Conservation (phyloP, 2,113 vertebrate genomes). For the Opisthocomus hoazin region DNA sequence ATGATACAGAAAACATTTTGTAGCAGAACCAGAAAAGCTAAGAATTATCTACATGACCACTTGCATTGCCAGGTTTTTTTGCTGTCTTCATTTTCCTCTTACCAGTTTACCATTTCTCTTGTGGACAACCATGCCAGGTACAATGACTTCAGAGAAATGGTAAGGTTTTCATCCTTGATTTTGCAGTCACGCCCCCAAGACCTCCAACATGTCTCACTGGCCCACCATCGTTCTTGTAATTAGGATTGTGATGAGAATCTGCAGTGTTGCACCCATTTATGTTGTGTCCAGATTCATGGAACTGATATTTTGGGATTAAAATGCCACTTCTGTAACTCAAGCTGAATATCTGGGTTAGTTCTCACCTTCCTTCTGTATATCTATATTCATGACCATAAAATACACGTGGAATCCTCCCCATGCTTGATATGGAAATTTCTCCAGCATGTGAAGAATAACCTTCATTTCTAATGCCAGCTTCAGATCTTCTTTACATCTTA, state of each 20-base stretch:
- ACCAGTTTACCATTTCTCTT: neutral
- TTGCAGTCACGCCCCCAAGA: neutral
- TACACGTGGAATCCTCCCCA: neutral
- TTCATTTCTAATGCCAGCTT: neutral
- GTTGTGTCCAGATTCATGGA: neutral
- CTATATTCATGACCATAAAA: neutral
- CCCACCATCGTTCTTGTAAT: neutral
- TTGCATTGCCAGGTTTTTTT: neutral
- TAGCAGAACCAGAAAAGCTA: neutral
- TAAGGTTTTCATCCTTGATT: neutral
- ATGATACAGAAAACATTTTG: neutral
- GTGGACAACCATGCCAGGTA: neutral
- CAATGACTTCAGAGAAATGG: neutral
- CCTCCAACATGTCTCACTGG: neutral
- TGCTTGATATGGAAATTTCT: neutral
- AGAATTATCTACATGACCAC: neutral
- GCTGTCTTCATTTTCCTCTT: neutral
- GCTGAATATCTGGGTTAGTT: neutral
- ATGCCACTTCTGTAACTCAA: neutral
- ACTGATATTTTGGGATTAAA: neutral
- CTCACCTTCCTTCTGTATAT: neutral
- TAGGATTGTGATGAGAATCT: neutral
- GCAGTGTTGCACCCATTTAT: neutral
- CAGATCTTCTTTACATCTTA: neutral
- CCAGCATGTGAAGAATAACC: rapidly evolving